A percentile compares a stretch with the other conserved stretches of the same genome.
Conservation (phyloP, 2,797 vertebrate genomes). For the Fundulus diaphanus region DNA sequence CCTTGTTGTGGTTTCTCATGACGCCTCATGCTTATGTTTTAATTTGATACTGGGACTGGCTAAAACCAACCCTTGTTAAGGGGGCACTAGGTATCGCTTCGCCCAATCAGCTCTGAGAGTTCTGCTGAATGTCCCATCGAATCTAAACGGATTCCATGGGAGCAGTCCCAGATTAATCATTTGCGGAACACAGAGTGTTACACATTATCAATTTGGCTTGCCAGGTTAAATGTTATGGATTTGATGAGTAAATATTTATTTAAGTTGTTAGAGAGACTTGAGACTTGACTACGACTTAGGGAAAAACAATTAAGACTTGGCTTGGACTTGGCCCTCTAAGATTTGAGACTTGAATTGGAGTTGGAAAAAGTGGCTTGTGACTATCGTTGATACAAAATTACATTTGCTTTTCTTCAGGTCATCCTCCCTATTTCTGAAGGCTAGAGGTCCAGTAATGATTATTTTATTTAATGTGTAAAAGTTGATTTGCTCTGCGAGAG, state of each 20-base stretch:
- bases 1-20: too few species aligned
- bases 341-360: not conserved
- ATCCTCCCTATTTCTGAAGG: not conserved
- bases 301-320: not conserved
- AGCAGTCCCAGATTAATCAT: too few species aligned
- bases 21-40: too few species aligned
- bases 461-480: not conserved
- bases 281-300: not conserved
- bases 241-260: not conserved
- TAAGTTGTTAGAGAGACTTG: not conserved
- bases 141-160: too few species aligned
- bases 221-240: not conserved
- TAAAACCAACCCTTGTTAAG: too few species aligned
- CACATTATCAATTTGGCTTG: too few species aligned
- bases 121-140: too few species aligned
- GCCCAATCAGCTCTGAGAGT: too few species aligned
- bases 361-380: not conserved
- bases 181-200: too few species aligned
- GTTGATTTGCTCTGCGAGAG: not conserved
- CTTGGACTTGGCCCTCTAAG: not conserved
- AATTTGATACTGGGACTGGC: too few species aligned
- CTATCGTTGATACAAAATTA: not conserved
- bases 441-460: too few species aligned
- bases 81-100: too few species aligned
- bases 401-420: not conserved